Evolutionary conservation across 2,113 vertebrate species (phyloP).

Genomic region (Aspiorhynchus laticeps): DNA sequence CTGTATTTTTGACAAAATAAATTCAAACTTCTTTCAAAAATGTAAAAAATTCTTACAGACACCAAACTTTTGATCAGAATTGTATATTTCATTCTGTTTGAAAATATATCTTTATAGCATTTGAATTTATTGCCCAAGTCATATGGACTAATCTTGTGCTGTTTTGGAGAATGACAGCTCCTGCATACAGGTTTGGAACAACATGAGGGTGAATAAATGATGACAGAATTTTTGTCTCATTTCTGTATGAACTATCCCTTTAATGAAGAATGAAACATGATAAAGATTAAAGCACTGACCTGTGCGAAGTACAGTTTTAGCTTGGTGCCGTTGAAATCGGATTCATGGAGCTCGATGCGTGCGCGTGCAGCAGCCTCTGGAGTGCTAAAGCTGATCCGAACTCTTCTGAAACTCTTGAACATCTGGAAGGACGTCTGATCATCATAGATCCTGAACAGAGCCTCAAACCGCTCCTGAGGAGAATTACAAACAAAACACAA

Average conservation of each 20-base stretch:
- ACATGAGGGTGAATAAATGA: neutral
- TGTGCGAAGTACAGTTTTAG: constrained; percentile 96
- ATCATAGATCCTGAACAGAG: constrained; percentile 89
- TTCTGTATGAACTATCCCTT: neutral
- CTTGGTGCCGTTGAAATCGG: constrained; percentile 88
- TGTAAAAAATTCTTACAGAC: neutral
- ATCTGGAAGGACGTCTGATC: constrained; percentile 90
- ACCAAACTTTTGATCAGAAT: neutral
- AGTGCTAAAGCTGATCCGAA: constrained; percentile 94
- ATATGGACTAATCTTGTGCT: neutral
- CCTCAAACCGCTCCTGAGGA: constrained; percentile 90
- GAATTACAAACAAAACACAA: neutral
- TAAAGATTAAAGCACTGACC: constrained; percentile 69
- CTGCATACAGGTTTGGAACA: neutral
- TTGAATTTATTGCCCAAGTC: neutral
- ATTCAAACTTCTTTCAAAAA: neutral
- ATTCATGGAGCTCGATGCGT: constrained; percentile 92
- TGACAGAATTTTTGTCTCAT: neutral
- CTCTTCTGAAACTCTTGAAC: constrained; percentile 95
- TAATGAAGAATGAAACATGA: neutral
- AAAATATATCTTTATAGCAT: neutral
- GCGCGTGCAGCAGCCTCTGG: constrained; percentile 92
- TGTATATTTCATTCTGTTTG: neutral
- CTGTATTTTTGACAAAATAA: neutral
- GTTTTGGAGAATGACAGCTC: neutral